Base-by-base conservation (phyloP, 2,797 vertebrate genomes). In the Botia almorhae region DNA sequence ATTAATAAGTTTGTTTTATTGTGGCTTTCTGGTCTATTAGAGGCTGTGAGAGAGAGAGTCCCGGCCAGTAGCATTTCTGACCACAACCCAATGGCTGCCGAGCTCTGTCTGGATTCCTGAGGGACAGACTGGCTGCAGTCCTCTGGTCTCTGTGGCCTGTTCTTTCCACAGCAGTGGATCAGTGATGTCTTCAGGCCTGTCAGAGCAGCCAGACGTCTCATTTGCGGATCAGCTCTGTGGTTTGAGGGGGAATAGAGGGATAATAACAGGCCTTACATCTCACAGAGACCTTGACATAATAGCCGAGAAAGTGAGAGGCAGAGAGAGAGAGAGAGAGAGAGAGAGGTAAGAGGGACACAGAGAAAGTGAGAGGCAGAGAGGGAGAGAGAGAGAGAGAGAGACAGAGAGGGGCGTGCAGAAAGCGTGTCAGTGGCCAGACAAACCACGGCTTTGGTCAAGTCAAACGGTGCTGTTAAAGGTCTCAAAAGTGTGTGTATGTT, bases 11-110 rank as follows among this genome's bases (percentile, higher is more conserved):
- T 81, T 53, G 82, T 84, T 90, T 91, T 91, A 89, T 88, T 88
- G 86, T 85, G 89, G 88, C 91, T 92, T 91, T 91, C 92, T 91
- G 90, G 89, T 89, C 90, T 89, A 89, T 90, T 88, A 85, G 81
- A 81, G 85, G 76, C 85, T 83, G 85, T 84, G 83, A 86, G 82
- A 89, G 80, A 87, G 53, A 76, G 17, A 87, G 80, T 76, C 81
- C 76, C 68, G 46, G 68, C 78, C 58, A 76, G 71, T 33, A 61
- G n/a, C n/a, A 7, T 21, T 82, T 58, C 74, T n/a, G 16, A 58
- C 81, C 76, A 58, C 71, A 53, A 17, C 26, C 64, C 29, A 48
- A 17, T 23, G 39, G 39, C 39, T 39, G 39, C 39, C 7, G 5
- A 39, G 39, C 81, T 71, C 82, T 10, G 65, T 65, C 72, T 86